A percentile compares a stretch with the other conserved stretches of the same genome.
Evolutionary conservation across 2,888 invertebrate species (phyloP).

Genomic region (Ophion slaviceki): DNA sequence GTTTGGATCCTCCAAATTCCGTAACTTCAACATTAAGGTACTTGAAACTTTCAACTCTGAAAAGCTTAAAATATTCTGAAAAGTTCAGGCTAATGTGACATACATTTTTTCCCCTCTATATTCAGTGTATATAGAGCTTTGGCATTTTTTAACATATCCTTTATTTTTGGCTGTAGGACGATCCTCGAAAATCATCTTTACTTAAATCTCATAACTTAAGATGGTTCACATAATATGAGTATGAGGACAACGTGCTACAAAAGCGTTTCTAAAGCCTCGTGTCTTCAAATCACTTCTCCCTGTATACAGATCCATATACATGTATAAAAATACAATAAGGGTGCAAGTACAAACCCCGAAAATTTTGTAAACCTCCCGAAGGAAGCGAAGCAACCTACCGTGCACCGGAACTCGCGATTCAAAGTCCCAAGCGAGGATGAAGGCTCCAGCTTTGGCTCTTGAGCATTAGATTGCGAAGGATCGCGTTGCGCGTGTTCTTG

Average conservation of each 20-base stretch:
- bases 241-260: not conserved
- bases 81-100: too few species aligned
- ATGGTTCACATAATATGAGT: not conserved
- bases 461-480: constrained; percentile 63
- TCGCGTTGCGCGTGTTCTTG: constrained; percentile 59
- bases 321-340: not conserved
- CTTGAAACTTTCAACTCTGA: too few species aligned
- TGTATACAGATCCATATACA: not conserved
- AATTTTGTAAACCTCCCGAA: constrained; percentile 45
- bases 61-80: too few species aligned
- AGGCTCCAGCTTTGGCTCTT: constrained; percentile 41
- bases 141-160: too few species aligned
- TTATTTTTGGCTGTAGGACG: too few species aligned
- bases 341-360: constrained; percentile 38
- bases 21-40: too few species aligned
- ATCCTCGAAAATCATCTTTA: too few species aligned
- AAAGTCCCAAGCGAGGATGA: constrained; percentile 1
- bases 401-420: not conserved
- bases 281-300: not conserved
- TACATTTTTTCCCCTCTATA: too few species aligned
- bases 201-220: not conserved
- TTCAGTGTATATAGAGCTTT: too few species aligned
- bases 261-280: not conserved
- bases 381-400: constrained; percentile 31
- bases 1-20: too few species aligned